Percentiles rank a stretch among this genome's conserved stretches.
These are phyloP conservation scores for Ammospiza nelsoni DNA, from an alignment of 2,113 vertebrate species.

Conservation along the genomic window DNA sequence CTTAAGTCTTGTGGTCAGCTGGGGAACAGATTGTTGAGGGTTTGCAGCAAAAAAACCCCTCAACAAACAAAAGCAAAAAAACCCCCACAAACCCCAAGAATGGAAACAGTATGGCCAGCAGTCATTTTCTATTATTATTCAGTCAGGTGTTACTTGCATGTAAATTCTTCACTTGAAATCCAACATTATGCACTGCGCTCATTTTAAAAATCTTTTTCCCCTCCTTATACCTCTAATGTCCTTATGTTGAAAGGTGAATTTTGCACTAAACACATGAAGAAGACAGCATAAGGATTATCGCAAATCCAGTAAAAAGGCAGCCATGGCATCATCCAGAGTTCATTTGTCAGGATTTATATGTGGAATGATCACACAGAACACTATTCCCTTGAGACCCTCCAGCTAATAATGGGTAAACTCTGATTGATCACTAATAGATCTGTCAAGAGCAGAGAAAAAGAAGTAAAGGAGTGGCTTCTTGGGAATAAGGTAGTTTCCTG, in stretches of 20 bases:
- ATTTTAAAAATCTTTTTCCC: not conserved
- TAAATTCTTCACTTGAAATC: not conserved
- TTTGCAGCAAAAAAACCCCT: not conserved
- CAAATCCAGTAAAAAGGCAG: not conserved
- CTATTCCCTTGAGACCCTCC: not conserved
- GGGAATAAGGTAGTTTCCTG: not conserved
- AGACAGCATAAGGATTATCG: not conserved
- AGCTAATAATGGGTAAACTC: not conserved
- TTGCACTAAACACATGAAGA: not conserved
- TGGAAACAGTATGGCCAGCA: not conserved
- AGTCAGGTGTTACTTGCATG: not conserved
- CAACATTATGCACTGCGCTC: not conserved
- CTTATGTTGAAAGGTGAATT: not conserved
- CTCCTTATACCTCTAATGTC: not conserved
- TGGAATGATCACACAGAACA: not conserved
- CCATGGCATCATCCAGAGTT: not conserved
- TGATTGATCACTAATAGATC: not conserved
- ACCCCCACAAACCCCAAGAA: not conserved
- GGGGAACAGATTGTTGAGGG: not conserved
- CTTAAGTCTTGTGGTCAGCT: not conserved
- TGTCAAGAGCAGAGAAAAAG: not conserved
- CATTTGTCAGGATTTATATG: not conserved
- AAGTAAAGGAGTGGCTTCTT: not conserved
- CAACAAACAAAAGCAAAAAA: too few species aligned
- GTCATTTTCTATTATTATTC: too few species aligned